phyloP scores from a whole-genome alignment of 2,888 invertebrate genomes.

The Pyrrhia umbra region DNA sequence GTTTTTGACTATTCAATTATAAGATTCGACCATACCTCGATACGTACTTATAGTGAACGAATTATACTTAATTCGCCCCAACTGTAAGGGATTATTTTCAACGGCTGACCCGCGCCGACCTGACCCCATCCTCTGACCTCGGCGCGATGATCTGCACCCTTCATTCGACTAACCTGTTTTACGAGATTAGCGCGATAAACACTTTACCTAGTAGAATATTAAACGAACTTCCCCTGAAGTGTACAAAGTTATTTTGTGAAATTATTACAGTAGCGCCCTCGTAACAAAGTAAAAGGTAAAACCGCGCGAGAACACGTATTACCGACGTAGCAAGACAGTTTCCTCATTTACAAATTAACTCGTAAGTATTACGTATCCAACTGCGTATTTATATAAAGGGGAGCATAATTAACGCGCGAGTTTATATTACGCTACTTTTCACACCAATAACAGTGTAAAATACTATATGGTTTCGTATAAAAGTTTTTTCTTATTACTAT shows the following conservation, averaged over 20 bases:
- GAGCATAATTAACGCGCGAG: conserved; percentile 23
- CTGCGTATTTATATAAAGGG: conserved; percentile 42
- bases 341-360: conserved; percentile 69
- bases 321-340: conserved; percentile 69
- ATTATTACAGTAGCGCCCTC: conserved; percentile 71
- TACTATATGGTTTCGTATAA: conserved; percentile 5
- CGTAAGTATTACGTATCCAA: conserved; percentile 56
- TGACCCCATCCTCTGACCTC: conserved; percentile 85
- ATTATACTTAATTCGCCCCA: conserved; percentile 71
- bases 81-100: conserved; percentile 80
- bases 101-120: conserved; percentile 77
- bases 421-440: conserved; percentile 26
- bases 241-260: conserved; percentile 71
- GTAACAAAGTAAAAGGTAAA: conserved; percentile 66
- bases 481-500: conserved; percentile 4
- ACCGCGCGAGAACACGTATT: conserved; percentile 68
- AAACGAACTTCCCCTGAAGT: conserved; percentile 72
- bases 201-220: conserved; percentile 77
- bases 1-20: conserved; percentile 75
- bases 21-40: conserved; percentile 63
- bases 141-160: conserved; percentile 81
- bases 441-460: conserved; percentile 7
- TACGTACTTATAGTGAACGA: conserved; percentile 66
- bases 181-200: conserved; percentile 80
- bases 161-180: conserved; percentile 85